Percentiles rank a stretch among this genome's conserved stretches.
Conservation (phyloP, 2,888 invertebrate genomes). For the Aphodius sticticus region DNA sequence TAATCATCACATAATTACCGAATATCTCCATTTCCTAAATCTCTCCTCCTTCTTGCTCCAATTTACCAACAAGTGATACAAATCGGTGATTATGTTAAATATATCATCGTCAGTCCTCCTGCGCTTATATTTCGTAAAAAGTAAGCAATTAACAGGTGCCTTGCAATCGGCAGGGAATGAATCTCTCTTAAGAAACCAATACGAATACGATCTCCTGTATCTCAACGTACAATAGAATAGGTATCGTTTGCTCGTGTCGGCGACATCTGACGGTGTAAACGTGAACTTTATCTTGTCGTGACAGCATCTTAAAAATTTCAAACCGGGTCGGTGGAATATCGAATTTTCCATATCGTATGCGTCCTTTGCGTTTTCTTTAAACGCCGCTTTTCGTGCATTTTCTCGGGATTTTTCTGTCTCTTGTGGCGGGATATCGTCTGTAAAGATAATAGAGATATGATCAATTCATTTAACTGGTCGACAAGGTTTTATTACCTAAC, state of each 20-base stretch:
- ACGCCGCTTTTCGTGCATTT: background rate
- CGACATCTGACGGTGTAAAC: background rate
- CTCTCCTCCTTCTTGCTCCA: background rate
- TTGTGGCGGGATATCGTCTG: too few species aligned
- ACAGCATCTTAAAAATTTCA: background rate
- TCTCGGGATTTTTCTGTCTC: background rate
- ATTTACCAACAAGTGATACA: background rate
- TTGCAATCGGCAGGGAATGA: background rate
- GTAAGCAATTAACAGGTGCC: background rate
- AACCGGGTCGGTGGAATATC: background rate
- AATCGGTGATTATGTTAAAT: background rate
- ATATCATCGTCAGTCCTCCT: background rate
- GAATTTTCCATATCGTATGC: background rate
- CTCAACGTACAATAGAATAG: background rate
- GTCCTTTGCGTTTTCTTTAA: background rate
- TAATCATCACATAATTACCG: too few species aligned
- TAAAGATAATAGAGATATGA: too few species aligned
- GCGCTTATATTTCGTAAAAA: background rate
- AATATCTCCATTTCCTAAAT: background rate
- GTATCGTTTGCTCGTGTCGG: background rate
- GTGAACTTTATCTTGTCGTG: background rate
- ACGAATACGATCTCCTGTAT: background rate
- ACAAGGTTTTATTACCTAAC: too few species aligned
- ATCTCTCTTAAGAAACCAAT: background rate
- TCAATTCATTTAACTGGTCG: too few species aligned